Conservation (phyloP, 2,113 vertebrate species). For the Nothocercus nigrocapillus region DNA sequence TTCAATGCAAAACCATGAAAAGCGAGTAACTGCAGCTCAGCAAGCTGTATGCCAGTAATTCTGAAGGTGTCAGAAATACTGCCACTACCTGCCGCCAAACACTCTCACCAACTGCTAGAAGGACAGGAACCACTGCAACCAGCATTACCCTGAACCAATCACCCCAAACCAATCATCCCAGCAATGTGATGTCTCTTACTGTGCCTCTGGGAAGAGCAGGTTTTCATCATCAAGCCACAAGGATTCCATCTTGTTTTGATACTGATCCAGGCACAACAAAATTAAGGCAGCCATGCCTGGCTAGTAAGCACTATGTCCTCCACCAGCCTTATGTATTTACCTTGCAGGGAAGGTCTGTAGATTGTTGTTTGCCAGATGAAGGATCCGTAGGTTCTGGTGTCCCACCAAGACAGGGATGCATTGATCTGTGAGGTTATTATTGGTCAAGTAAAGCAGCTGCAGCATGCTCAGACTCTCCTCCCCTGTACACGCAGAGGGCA, state of each 20-base stretch:
- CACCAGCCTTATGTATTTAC: constrained; percentile 63
- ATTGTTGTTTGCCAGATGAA: constrained; percentile 94
- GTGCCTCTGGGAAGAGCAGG: background rate
- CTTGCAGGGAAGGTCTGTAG: constrained; percentile 93
- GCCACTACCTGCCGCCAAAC: background rate
- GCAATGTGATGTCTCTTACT: background rate
- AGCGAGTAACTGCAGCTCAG: background rate
- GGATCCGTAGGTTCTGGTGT: constrained; percentile 86
- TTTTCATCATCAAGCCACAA: background rate
- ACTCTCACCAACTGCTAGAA: background rate
- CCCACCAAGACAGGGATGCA: constrained; percentile 88
- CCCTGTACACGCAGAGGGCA: constrained; percentile 85
- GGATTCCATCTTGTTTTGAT: background rate
- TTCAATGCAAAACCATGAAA: background rate
- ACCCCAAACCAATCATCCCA: background rate
- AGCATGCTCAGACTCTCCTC: constrained; percentile 92
- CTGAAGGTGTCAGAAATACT: background rate
- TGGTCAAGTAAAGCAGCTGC: constrained; percentile 92
- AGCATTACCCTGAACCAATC: background rate
- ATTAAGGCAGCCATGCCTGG: background rate
- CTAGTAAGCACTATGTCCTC: background rate
- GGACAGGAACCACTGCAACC: background rate
- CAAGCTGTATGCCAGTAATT: background rate
- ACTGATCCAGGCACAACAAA: fast-evolving
- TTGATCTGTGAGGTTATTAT: constrained; percentile 90